Percentiles rank a stretch among this genome's conserved stretches.
Conservation (phyloP, 1,140 invertebrate species). For the Melitaea cinxia region DNA sequence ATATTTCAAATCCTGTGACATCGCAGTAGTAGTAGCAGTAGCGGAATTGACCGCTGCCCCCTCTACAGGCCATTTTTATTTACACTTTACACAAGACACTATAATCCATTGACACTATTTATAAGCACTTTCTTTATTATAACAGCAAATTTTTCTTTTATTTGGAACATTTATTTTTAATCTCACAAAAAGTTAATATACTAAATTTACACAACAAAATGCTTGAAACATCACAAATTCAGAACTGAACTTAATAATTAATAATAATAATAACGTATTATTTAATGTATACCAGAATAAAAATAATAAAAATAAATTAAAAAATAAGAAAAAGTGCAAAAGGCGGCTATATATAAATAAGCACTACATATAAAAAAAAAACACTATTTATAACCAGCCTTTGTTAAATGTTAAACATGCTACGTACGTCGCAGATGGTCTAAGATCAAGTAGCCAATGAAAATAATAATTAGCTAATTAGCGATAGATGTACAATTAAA, state of each 20-base stretch:
- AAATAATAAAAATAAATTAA: no score
- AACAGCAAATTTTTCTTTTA: background rate
- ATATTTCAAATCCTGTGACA: slow-evolving; percentile 66
- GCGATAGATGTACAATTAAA: slow-evolving; percentile 1
- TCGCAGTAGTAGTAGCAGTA: slow-evolving; percentile 67
- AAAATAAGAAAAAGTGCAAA: no score
- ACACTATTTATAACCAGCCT: no score
- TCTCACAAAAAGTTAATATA: no score
- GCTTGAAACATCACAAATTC: no score
- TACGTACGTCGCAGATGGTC: background rate
- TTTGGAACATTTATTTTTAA: no score
- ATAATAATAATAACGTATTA: no score
- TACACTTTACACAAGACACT: background rate
- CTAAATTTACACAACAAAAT: no score
- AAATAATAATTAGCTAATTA: slow-evolving; percentile 23
- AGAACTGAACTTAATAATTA: no score
- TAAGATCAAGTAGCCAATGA: slow-evolving; percentile 9
- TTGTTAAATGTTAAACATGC: background rate
- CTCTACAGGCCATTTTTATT: slow-evolving; percentile 56
- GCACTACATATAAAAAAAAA: no score
- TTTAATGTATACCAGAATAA: no score
- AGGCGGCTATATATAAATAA: no score
- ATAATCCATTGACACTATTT: slow-evolving; percentile 12
- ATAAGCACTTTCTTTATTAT: background rate
- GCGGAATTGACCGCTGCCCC: slow-evolving; percentile 52